These are phyloP conservation scores for Neopipo cinnamomea DNA, from an alignment of 2,113 vertebrate genomes.

Conservation along the genomic window DNA sequence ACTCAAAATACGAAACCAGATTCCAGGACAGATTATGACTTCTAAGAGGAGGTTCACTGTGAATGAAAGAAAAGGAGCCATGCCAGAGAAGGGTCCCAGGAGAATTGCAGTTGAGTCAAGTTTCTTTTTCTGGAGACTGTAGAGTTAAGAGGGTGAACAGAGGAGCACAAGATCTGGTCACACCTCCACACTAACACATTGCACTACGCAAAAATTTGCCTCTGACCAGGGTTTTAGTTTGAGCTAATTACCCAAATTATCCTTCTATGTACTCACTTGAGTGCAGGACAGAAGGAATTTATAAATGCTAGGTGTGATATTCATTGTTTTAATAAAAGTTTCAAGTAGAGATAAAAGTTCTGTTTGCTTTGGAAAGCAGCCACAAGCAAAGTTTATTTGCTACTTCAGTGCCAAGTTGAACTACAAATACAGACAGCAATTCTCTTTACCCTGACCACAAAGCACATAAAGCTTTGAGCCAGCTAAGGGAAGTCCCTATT, in stretches of 20 bases:
- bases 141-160: not conserved
- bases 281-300: not conserved
- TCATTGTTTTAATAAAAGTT: slow-evolving; percentile 43
- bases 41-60: slow-evolving; percentile 9
- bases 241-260: not conserved
- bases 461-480: not conserved
- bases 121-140: slow-evolving; percentile 22
- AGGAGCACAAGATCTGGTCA: not conserved
- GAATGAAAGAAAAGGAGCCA: slow-evolving; percentile 15
- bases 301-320: slow-evolving; percentile 7
- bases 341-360: slow-evolving; percentile 47
- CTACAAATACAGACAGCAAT: slow-evolving; percentile 20
- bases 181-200: not conserved
- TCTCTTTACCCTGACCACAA: not conserved
- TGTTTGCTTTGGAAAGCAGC: slow-evolving; percentile 48
- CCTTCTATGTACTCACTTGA: not conserved
- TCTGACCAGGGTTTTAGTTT: not conserved
- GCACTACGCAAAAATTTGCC: not conserved
- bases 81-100: not conserved
- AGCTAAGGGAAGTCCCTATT: not conserved
- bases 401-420: slow-evolving; percentile 25
- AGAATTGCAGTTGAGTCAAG: slow-evolving; percentile 3
- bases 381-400: slow-evolving; percentile 40
- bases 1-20: not conserved
- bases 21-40: slow-evolving; percentile 14